phyloP scores from a whole-genome alignment of 2,888 invertebrate species.

The Folsomia manolachei region DNA sequence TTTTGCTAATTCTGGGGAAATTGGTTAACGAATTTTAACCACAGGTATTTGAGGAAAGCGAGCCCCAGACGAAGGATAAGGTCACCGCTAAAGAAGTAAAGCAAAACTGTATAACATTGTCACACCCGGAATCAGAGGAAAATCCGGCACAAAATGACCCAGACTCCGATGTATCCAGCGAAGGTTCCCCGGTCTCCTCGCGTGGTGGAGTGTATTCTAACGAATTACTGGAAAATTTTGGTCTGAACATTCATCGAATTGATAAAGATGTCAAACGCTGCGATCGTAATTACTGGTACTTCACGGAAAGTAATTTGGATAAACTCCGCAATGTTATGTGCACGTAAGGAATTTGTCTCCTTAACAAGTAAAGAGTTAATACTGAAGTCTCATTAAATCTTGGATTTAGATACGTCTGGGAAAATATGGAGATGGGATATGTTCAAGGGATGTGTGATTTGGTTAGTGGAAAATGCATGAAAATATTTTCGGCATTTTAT shows the following conservation, averaged over 20 bases:
- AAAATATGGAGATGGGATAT: conserved; percentile 88
- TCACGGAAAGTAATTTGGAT: conserved; percentile 82
- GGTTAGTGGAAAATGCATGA: too few species aligned
- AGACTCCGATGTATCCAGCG: conserved; percentile 43
- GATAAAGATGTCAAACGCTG: conserved; percentile 96
- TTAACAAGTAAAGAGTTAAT: conserved; percentile 2
- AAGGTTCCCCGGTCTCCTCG: conserved; percentile 40
- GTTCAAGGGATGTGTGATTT: conserved; percentile 98
- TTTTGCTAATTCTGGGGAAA: background rate
- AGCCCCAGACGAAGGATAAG: background rate
- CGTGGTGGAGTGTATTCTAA: conserved; percentile 61
- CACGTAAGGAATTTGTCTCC: conserved; percentile 65
- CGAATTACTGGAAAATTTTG: conserved; percentile 78
- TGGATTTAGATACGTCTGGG: conserved; percentile 84
- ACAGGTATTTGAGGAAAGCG: conserved; percentile 11
- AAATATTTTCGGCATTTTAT: too few species aligned
- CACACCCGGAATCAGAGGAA: background rate
- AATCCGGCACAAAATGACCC: background rate
- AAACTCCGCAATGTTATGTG: conserved; percentile 93
- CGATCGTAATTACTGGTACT: conserved; percentile 91
- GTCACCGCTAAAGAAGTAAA: background rate
- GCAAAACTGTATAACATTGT: background rate
- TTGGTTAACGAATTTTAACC: too few species aligned
- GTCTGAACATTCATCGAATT: conserved; percentile 86
- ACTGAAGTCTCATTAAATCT: conserved; percentile 25